A percentile compares a stretch with the other conserved stretches of the same genome.
Evolutionary conservation across 1,140 invertebrate genomes (phyloP).

Genomic region (Amphibalanus amphitrite): DNA sequence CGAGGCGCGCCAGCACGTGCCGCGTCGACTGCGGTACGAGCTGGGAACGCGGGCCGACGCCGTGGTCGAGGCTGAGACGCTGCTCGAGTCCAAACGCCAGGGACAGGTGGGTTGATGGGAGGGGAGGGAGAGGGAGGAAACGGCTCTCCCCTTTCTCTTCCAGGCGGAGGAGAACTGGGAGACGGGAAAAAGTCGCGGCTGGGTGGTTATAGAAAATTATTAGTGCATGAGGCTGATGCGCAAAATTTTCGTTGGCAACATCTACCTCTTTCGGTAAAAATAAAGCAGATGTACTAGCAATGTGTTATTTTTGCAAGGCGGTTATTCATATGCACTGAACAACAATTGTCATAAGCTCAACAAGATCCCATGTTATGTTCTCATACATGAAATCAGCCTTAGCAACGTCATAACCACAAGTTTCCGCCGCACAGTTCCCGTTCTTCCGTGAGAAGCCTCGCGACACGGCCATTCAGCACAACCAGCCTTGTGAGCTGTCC

Average conservation of each 20-base stretch:
- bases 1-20: not conserved
- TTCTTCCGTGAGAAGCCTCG: slow-evolving; percentile 35
- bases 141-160: no score
- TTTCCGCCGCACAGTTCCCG: slow-evolving; percentile 19
- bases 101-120: not conserved
- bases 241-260: no score
- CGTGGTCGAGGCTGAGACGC: not conserved
- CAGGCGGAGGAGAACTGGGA: no score
- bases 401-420: no score
- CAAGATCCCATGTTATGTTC: not conserved
- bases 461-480: slow-evolving; percentile 54
- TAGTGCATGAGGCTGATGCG: no score
- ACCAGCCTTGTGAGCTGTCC: slow-evolving; percentile 52
- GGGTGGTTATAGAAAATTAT: no score
- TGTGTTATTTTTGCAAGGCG: not conserved
- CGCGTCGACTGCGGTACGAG: not conserved
- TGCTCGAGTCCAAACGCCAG: not conserved
- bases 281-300: not conserved
- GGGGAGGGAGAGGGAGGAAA: no score
- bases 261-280: not conserved
- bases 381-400: no score
- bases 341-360: not conserved
- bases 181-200: no score
- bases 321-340: not conserved
- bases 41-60: slow-evolving; percentile 23